Base-by-base conservation (phyloP, 1,140 invertebrate genomes). In the Conus ventricosus region DNA sequence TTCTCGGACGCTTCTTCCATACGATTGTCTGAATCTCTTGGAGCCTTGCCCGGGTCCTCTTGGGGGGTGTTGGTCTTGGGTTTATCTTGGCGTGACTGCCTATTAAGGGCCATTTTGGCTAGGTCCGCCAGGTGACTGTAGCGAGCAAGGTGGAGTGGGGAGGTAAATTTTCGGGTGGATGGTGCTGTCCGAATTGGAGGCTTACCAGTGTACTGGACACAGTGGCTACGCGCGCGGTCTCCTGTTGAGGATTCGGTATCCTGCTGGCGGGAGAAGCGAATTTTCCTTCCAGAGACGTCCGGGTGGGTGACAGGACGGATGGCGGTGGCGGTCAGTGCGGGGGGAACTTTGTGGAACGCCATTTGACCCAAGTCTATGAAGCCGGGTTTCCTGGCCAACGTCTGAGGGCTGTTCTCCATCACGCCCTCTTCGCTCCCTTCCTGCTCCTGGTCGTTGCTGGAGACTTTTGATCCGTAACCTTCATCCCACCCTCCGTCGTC, bases 391-490 rank as follows among this genome's bases (percentile, higher is more conserved):
- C 75, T 10, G 13, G 39, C 10, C 80, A 13, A 11, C 23, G 39
- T 82, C 80, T 39, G 13, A 7, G 39, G 39, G 13, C 17, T 39
- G 15, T 7, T 10, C 23, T 8, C 17, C 0, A 27, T 82, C 25
- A 23, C 25, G 8, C 51, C 71, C 13, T 76, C 85, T 53, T 87
- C 71, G 39, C 23, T 71, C 53, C 25, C 71, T 4, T 87, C 71
- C n/a, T 55, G 15, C 20, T 87, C 71, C 63, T 76, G 71, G 85
- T 80, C 85, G 85, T 87, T 87, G 85, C 53, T 54, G 85, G 85
- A 78, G 6, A 54, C 75, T n/a, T 87, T 87, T 3, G 85, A 75
- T 6, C 53, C 84, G 84, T 85, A 85, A 7, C 84, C 85, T 39
- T 87, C 85, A 23, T 87, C 71, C 53, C 23, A 63, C 1, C 23